phyloP scores from a whole-genome alignment of 1,140 invertebrate genomes.

The Eurosta solidaginis region DNA sequence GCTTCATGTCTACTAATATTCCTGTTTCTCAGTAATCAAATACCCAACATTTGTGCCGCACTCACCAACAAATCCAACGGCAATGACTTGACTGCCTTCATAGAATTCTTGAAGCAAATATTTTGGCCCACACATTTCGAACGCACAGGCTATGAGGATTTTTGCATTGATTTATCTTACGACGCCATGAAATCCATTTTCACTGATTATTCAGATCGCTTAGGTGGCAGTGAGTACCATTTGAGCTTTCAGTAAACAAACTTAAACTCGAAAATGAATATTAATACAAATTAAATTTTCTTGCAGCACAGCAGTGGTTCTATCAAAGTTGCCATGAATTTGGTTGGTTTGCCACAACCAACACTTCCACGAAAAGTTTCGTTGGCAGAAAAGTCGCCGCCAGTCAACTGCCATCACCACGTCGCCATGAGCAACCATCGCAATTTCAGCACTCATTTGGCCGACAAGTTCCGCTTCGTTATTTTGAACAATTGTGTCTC shows the following conservation, averaged over 20 bases:
- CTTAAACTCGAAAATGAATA: not conserved
- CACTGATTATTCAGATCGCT: constrained; percentile 34
- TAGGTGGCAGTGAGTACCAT: constrained; percentile 41
- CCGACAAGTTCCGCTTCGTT: constrained; percentile 63
- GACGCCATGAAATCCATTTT: constrained; percentile 45
- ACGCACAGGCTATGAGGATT: not conserved
- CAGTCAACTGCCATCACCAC: not conserved
- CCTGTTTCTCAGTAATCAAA: constrained; percentile 35
- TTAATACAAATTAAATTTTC: constrained; percentile 11
- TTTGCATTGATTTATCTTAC: constrained; percentile 46
- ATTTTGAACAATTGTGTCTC: constrained; percentile 67
- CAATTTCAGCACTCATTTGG: constrained; percentile 62
- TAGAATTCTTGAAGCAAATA: constrained; percentile 34
- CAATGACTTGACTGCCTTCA: constrained; percentile 38
- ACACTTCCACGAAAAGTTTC: constrained; percentile 27
- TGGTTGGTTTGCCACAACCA: constrained; percentile 65
- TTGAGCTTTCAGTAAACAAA: not conserved
- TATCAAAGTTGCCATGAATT: constrained; percentile 78
- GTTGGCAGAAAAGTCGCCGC: constrained; percentile 63
- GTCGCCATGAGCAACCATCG: not conserved
- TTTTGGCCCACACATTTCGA: not conserved
- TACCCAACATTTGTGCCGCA: constrained; percentile 40
- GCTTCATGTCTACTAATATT: too few species aligned
- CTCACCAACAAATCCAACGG: constrained; percentile 36
- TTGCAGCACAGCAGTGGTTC: constrained; percentile 65